Conservation (phyloP, 2,113 vertebrate genomes). For the Gymnocephalus cernua region DNA sequence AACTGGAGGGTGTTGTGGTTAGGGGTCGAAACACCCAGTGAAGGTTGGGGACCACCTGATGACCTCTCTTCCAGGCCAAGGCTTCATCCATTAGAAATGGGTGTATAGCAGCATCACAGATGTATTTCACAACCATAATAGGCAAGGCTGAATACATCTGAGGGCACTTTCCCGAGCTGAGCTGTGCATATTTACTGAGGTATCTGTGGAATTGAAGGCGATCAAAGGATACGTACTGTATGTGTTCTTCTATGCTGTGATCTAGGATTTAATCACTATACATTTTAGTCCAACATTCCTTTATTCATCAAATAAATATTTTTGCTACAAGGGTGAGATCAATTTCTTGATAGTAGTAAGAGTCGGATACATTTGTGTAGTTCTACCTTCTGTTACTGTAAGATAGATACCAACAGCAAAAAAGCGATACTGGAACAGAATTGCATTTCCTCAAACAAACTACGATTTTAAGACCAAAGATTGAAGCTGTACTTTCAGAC, state of each 20-base stretch:
- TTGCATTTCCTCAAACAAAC: neutral
- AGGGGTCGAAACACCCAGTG: too few relatives aligned
- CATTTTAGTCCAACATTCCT: neutral
- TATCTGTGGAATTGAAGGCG: neutral
- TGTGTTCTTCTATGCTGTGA: neutral
- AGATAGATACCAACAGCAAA: neutral
- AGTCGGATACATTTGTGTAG: neutral
- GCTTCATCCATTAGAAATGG: too few relatives aligned
- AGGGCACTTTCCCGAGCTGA: neutral
- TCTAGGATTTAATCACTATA: neutral
- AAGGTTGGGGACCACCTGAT: too few relatives aligned
- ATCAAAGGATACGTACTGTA: neutral
- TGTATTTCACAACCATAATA: too few relatives aligned
- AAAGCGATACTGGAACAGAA: neutral
- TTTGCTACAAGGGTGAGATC: neutral
- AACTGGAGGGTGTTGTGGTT: too few relatives aligned
- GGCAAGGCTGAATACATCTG: neutral
- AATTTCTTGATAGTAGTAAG: neutral
- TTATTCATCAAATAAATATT: neutral
- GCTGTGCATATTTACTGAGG: constrained; percentile 3
- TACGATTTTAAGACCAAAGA: neutral
- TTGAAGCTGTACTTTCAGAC: neutral
- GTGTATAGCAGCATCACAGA: too few relatives aligned
- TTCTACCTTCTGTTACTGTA: neutral
- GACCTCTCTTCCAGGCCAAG: too few relatives aligned